Conservation (phyloP, 2,797 vertebrate genomes). For the Parauchenoglanis ngamensis region DNA sequence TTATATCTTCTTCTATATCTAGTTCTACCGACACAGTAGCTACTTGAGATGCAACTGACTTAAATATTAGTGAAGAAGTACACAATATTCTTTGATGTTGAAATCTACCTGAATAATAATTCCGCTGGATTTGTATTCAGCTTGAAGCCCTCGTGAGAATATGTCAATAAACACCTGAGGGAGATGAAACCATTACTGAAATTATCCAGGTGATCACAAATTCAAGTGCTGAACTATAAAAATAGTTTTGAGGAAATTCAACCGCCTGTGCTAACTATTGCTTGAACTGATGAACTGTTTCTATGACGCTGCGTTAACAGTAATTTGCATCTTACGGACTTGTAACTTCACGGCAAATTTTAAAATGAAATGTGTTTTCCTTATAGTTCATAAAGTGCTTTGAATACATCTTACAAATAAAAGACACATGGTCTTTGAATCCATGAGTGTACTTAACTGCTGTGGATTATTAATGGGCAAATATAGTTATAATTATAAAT, state of each 20-base stretch:
- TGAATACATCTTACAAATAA: background rate
- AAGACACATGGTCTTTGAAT: background rate
- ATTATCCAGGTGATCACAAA: background rate
- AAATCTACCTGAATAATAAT: constrained; percentile 83
- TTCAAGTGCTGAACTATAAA: background rate
- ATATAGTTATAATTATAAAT: background rate
- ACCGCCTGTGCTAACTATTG: background rate
- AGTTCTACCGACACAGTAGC: background rate
- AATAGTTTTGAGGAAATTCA: background rate
- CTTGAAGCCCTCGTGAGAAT: constrained; percentile 84
- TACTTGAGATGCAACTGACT: too few species aligned
- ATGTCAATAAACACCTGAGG: constrained; percentile 80
- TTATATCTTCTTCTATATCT: background rate
- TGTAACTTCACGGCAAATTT: background rate
- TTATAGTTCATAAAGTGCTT: background rate
- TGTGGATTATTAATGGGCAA: background rate
- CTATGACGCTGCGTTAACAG: background rate
- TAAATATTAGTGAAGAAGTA: background rate
- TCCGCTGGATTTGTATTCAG: constrained; percentile 82
- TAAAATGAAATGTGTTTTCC: background rate
- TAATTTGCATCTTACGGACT: background rate
- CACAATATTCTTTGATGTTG: background rate
- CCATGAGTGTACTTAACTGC: background rate
- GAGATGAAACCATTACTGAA: background rate
- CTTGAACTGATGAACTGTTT: background rate